Percentiles rank a stretch among this genome's conserved stretches.
Evolutionary conservation across 1,140 invertebrate species (phyloP).

Genomic region (Leptestheria dahalacensis): DNA sequence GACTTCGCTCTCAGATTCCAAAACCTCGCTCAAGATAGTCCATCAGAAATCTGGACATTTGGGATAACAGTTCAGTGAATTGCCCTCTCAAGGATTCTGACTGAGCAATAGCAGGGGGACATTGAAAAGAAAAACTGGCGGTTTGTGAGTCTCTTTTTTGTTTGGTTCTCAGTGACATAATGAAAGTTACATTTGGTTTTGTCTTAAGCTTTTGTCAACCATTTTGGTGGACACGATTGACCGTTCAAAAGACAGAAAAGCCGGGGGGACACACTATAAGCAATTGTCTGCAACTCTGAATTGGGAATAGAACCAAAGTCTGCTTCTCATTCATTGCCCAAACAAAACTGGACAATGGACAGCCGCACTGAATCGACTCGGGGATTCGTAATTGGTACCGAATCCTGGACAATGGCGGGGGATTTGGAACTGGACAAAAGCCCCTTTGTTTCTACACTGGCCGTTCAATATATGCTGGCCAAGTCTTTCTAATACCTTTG

Average conservation of each 20-base stretch:
- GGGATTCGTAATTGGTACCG: neutral
- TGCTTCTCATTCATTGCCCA: neutral
- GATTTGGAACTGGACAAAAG: neutral
- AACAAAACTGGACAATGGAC: neutral
- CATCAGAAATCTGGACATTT: too few species aligned
- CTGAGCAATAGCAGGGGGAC: too few species aligned
- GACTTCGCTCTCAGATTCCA: too few species aligned
- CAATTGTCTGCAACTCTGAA: neutral
- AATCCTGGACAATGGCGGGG: neutral
- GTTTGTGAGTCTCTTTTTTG: neutral
- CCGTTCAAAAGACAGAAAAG: neutral
- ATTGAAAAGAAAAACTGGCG: too few species aligned
- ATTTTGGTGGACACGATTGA: neutral
- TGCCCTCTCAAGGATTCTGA: too few species aligned
- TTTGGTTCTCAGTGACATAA: neutral
- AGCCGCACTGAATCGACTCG: neutral
- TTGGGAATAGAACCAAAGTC: neutral
- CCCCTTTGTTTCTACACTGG: neutral
- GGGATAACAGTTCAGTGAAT: too few species aligned
- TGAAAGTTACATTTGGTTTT: neutral
- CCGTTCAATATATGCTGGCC: neutral
- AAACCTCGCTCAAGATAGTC: too few species aligned
- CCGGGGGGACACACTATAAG: neutral
- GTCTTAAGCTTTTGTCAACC: neutral
- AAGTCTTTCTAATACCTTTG: neutral